Base-by-base conservation (phyloP, 2,797 vertebrate genomes). In the Enteromius treurensis region DNA sequence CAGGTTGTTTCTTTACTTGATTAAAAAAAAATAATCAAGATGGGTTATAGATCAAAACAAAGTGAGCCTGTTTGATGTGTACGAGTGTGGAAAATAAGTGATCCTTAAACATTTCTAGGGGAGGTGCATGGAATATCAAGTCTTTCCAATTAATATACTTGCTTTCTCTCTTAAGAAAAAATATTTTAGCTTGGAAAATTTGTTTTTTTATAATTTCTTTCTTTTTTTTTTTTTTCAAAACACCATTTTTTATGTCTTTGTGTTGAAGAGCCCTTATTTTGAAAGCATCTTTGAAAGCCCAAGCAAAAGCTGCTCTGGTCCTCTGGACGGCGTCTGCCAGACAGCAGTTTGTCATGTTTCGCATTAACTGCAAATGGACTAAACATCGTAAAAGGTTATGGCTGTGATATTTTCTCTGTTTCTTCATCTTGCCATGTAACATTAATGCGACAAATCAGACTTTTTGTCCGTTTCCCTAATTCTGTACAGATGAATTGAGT, bases 401-500 rank as follows among this genome's bases (percentile, higher is more conserved):
- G 45, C 82, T 82, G 81, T 84, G 70, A 80, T 49, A 69, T 80
- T 86, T 77, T 60, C 58, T 78, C 68, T n/a, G 90, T 60, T 80
- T 53, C n/a, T 21, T 37, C 62, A 93, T 92, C 91, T 94, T 93
- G 93, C 93, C 94, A 94, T 96, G 94, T 95, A 94, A 95, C 85
- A 89, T 94, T 94, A 94, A 92, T 93, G 94, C 95, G 95, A 94
- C 94, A 87, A 92, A 96, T 93, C 93, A 96, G 87, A 86, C 95
- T 96, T 95, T 93, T 82, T 93, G 92, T 91, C 88, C 80, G 74
- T 86, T 82, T 87, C 58, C 93, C 87, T 90, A 91, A 91, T 95
- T 96, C 96, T 98, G 97, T 98, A 97, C 96, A 97, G 96, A 96
- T 92, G 94, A 92, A 94, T 95, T 94, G 95, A 95, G 95, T 97